Base-by-base conservation (phyloP, 2,797 vertebrate species). In the Gadopsis bispinosus region DNA sequence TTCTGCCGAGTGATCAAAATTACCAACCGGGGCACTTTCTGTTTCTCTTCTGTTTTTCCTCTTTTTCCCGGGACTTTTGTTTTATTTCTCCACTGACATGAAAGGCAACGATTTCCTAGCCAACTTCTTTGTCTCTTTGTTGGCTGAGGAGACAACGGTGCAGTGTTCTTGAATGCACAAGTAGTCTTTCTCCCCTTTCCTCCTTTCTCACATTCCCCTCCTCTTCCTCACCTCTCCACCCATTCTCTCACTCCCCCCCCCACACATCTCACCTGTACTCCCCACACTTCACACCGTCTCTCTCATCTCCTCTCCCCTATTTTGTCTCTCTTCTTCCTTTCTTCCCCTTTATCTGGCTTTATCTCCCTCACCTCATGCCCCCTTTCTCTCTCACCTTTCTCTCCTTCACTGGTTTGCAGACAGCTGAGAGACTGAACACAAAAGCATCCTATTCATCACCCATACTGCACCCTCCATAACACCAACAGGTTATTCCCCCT, bases 371-470 rank as follows among this genome's bases (percentile, higher is more conserved):
- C 88, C 83, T 87, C 80, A 35, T 69, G 68, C 79, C 78, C 80
- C 56, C 2, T 72, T 85, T 70, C 85, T 86, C 79, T 69, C 82
- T 87, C 91, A 89, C 90, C 88, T 89, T 91, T 92, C 90, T 91
- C 87, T 88, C 88, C 88, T 91, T 88, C 87, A 51, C 82, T 80
- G 88, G 89, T 90, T 91, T 83, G 87, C 88, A 91, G 92, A 93
- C 93, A 92, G 91, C 88, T 87, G 86, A 82, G 87, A 91, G 89
- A 91, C 85, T 47, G 85, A 91, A 81, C 89, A 93, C 92, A 94
- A 94, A 92, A 89, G 91, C 89, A 86, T 91, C 83, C 91, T 90
- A 93, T 94, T 93, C 94, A 93, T 92, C 91, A 90, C 91, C 79
- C 88, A 63, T 75, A 20, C 85, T 91, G 89, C 91, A 89, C 91